Percentiles rank a stretch among this genome's conserved stretches.
These are phyloP conservation scores for Sphaeramia orbicularis DNA, from an alignment of 2,797 vertebrate genomes.

Conservation along the genomic window DNA sequence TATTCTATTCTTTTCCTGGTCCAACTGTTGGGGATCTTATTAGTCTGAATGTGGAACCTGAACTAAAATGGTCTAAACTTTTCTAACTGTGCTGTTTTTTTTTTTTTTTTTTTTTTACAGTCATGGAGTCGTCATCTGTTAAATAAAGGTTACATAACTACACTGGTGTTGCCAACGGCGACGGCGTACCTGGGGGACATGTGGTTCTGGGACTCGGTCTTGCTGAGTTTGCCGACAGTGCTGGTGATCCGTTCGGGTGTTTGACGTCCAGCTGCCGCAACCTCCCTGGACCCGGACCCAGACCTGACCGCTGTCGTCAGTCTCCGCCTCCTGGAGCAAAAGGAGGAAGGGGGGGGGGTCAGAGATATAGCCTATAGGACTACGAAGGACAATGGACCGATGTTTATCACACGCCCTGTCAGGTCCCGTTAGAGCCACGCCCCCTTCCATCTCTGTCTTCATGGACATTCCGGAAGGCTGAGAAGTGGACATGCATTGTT, in stretches of 20 bases:
- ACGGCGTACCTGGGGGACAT: constrained; percentile 87
- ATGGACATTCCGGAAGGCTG: constrained; percentile 4
- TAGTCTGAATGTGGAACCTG: no score
- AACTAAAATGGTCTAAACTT: no score
- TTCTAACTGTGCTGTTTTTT: no score
- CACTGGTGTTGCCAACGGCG: no score
- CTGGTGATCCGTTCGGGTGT: constrained; percentile 81
- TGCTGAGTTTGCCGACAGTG: constrained; percentile 86
- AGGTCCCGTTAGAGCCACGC: constrained; percentile 2
- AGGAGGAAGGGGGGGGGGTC: background rate
- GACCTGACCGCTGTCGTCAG: constrained; percentile 65
- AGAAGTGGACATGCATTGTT: no score
- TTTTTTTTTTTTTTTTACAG: no score
- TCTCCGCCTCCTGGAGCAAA: constrained; percentile 76
- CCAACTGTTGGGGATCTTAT: no score
- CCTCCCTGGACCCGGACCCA: constrained; percentile 68
- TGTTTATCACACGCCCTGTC: constrained; percentile 20
- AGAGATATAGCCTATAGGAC: constrained; percentile 36
- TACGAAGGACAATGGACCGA: constrained; percentile 21
- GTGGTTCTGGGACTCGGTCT: constrained; percentile 89
- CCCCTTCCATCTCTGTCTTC: background rate
- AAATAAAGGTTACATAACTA: background rate
- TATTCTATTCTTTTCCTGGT: no score
- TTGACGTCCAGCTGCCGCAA: constrained; percentile 83
- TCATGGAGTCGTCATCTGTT: no score